Evolutionary conservation across 2,888 invertebrate species (phyloP).

Genomic region (Lycia hirtaria): DNA sequence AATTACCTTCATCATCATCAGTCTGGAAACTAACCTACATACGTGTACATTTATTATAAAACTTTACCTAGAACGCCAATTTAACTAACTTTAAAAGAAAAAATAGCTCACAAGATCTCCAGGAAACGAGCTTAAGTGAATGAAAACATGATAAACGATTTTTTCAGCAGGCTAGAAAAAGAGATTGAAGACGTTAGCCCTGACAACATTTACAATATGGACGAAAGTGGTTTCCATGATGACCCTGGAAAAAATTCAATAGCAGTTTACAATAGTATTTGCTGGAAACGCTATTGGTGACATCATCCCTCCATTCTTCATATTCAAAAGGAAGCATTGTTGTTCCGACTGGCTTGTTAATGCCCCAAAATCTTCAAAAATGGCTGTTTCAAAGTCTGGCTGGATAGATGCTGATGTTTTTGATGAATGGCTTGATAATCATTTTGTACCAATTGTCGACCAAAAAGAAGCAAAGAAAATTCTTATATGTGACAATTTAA

Average conservation of each 20-base stretch:
- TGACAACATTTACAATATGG: constrained; percentile 31
- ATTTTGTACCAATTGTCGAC: constrained; percentile 30
- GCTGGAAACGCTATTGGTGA: constrained; percentile 33
- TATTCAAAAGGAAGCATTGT: constrained; percentile 30
- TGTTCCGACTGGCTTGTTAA: constrained; percentile 30
- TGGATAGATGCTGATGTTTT: constrained; percentile 35
- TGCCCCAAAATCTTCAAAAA: constrained; percentile 24
- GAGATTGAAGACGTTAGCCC: constrained; percentile 28
- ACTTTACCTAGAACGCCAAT: too few species aligned
- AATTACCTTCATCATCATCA: constrained; percentile 26
- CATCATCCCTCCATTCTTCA: constrained; percentile 28
- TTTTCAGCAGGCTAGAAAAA: constrained; percentile 27
- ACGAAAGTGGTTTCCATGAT: constrained; percentile 29
- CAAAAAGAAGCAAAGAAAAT: constrained; percentile 33
- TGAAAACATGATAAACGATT: constrained; percentile 32
- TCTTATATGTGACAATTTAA: constrained; percentile 36
- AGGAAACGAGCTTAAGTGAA: constrained; percentile 31
- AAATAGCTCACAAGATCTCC: constrained; percentile 25
- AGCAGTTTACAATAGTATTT: constrained; percentile 27
- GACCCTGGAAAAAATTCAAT: constrained; percentile 25
- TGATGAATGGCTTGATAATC: constrained; percentile 35
- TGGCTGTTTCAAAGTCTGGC: constrained; percentile 23
- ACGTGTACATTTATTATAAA: constrained; percentile 30
- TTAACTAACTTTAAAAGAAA: constrained; percentile 31
- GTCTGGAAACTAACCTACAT: constrained; percentile 34